Conservation (phyloP, 2,797 vertebrate genomes). For the Allobates femoralis region DNA sequence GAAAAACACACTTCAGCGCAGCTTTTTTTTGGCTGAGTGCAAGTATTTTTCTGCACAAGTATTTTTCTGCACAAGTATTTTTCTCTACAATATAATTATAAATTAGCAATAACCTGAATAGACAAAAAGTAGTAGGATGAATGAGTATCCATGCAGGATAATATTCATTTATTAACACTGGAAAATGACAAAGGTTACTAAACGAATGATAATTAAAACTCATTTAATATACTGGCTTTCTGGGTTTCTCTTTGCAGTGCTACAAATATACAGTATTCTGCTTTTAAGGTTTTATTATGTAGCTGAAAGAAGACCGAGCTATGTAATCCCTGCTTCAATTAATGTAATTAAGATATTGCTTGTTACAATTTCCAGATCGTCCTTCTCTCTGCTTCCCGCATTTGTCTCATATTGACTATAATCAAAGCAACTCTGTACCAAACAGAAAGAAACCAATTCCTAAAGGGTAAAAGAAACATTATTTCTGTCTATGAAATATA, state of each 20-base stretch:
- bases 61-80: no score
- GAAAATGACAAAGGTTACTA: no score
- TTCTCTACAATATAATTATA: no score
- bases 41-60: no score
- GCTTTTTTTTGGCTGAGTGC: no score
- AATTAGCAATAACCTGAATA: no score
- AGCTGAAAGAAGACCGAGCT: neutral
- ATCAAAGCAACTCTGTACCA: slow-evolving; percentile 2
- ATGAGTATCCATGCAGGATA: no score
- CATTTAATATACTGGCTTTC: neutral
- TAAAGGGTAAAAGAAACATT: slow-evolving; percentile 23
- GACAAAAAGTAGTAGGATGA: no score
- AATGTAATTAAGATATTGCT: slow-evolving; percentile 23
- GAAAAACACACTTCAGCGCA: no score
- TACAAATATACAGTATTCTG: neutral
- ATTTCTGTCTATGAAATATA: neutral
- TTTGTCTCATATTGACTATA: neutral
- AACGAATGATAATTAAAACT: no score
- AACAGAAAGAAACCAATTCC: neutral
- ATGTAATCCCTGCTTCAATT: neutral
- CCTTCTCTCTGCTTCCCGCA: neutral
- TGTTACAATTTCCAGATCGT: neutral
- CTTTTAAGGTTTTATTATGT: neutral
- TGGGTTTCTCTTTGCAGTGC: neutral
- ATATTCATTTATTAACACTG: no score